Percentiles rank a stretch among this genome's conserved stretches.
Evolutionary conservation across 2,113 vertebrate genomes (phyloP).

Genomic region (Fukomys damarensis): DNA sequence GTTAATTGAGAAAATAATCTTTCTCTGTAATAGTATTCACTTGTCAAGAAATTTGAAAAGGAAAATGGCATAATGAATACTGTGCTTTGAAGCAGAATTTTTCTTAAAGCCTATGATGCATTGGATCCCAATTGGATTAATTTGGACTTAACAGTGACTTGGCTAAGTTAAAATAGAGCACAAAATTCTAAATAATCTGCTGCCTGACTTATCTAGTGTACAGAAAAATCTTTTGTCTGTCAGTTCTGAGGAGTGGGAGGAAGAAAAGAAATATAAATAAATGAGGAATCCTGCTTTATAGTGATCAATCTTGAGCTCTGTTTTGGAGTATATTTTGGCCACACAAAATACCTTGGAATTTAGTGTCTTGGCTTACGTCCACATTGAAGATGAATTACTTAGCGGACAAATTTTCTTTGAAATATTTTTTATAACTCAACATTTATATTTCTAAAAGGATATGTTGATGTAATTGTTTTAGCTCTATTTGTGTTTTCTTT

Average conservation of each 20-base stretch:
- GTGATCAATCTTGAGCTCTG: not conserved
- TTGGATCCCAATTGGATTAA: conserved; percentile 65
- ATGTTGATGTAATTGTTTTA: not conserved
- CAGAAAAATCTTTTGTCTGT: not conserved
- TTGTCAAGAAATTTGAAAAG: conserved; percentile 45
- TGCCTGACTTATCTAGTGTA: not conserved
- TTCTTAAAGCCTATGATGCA: not conserved
- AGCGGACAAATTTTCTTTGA: not conserved
- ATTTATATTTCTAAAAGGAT: not conserved
- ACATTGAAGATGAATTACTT: not conserved
- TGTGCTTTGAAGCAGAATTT: conserved; percentile 42
- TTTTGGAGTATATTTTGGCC: not conserved
- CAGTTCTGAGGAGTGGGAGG: not conserved
- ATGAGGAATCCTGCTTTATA: not conserved
- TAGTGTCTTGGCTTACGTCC: not conserved
- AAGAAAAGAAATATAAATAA: not conserved
- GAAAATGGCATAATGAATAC: conserved; percentile 21
- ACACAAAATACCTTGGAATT: not conserved
- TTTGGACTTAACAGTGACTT: conserved; percentile 39
- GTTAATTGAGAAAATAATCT: conserved; percentile 71
- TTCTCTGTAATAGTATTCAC: conserved; percentile 60
- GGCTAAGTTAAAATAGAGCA: conserved; percentile 37
- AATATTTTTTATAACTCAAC: not conserved
- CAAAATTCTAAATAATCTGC: conserved; percentile 23
- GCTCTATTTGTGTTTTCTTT: not conserved